Evolutionary conservation across 2,113 vertebrate genomes (phyloP).

Genomic region (Pelmatolapia mariae): DNA sequence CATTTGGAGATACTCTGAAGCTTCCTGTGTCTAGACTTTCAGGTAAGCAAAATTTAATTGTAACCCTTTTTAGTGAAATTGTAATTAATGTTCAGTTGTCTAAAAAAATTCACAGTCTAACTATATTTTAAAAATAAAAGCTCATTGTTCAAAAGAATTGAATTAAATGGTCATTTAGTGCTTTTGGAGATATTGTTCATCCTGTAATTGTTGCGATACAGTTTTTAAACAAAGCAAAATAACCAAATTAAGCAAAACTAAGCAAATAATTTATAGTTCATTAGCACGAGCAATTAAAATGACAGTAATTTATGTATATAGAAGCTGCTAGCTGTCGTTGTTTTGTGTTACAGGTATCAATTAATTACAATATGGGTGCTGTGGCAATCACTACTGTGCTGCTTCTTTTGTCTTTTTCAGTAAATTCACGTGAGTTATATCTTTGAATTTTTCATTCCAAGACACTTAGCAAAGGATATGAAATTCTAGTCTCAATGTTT

Average conservation of each 20-base stretch:
- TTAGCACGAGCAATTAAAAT: background rate
- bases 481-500: background rate
- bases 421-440: slow-evolving; percentile 39
- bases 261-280: background rate
- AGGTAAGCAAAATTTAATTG: slow-evolving; percentile 38
- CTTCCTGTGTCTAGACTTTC: background rate
- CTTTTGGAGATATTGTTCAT: background rate
- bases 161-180: background rate
- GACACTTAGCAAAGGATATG: background rate
- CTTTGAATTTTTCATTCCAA: no score
- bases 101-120: background rate
- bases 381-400: background rate
- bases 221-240: background rate
- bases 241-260: background rate
- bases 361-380: slow-evolving; percentile 24
- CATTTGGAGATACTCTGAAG: slow-evolving; percentile 16
- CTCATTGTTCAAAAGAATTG: background rate
- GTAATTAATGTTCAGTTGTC: background rate
- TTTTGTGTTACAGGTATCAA: slow-evolving; percentile 18
- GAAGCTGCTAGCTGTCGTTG: background rate
- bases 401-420: slow-evolving; percentile 27
- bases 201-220: background rate
- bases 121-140: background rate
- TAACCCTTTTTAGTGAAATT: background rate
- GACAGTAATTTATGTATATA: no score